Evolutionary conservation across 2,113 vertebrate species (phyloP).

Genomic region (Dipodomys ordii): DNA sequence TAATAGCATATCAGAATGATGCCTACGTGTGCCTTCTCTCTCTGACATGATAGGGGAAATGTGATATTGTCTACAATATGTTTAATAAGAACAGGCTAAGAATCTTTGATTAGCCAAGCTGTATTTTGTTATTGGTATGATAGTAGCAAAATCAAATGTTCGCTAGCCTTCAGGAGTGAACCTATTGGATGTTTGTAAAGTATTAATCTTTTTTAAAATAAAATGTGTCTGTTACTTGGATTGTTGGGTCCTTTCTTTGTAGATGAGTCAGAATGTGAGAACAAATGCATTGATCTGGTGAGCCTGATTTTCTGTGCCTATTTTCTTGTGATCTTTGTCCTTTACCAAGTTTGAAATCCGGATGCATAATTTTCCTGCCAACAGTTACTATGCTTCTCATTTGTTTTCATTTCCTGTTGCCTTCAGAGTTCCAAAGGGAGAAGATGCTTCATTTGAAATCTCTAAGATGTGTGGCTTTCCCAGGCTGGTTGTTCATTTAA

Average conservation of each 20-base stretch:
- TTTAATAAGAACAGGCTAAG: neutral
- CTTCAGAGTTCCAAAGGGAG: slow-evolving; percentile 59
- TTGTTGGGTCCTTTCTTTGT: neutral
- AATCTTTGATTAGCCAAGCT: neutral
- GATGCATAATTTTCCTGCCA: slow-evolving; percentile 71
- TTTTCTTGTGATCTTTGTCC: slow-evolving; percentile 39
- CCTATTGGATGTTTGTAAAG: neutral
- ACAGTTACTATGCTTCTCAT: slow-evolving; percentile 52
- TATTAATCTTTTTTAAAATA: neutral
- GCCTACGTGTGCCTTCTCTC: neutral
- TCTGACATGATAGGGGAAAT: slow-evolving; percentile 12
- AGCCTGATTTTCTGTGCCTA: neutral
- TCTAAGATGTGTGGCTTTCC: slow-evolving; percentile 2
- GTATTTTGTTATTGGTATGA: neutral
- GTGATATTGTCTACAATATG: neutral
- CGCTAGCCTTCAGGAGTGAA: neutral
- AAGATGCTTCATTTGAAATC: slow-evolving; percentile 39
- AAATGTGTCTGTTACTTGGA: slow-evolving; percentile 34
- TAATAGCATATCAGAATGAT: neutral
- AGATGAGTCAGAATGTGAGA: slow-evolving; percentile 29
- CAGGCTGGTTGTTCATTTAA: slow-evolving; percentile 67
- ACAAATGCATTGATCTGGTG: slow-evolving; percentile 56
- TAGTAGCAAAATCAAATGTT: neutral
- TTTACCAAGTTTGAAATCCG: slow-evolving; percentile 50
- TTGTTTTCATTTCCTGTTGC: slow-evolving; percentile 76